phyloP scores from a whole-genome alignment of 2,113 vertebrate species.

The Gambusia affinis region DNA sequence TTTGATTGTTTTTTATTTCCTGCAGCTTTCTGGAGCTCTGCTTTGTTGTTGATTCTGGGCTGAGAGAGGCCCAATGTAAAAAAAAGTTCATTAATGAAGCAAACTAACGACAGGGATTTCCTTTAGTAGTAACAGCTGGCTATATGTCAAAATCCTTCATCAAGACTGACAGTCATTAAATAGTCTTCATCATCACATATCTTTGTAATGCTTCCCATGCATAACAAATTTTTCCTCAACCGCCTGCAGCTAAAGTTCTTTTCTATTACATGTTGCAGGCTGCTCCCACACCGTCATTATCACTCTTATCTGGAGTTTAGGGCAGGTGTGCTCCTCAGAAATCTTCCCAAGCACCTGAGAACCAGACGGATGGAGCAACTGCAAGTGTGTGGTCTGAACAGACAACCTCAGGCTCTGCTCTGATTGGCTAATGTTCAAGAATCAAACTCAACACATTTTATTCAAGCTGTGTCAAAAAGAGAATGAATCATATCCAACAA shows the following conservation, averaged over 20 bases:
- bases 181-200: not conserved
- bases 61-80: too few species aligned
- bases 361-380: not conserved
- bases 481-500: too few species aligned
- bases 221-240: not conserved
- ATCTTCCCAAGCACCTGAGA: not conserved
- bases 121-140: not conserved
- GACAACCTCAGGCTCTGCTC: not conserved
- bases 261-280: not conserved
- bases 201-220: not conserved
- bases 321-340: not conserved
- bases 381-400: not conserved
- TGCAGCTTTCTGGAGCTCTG: too few species aligned
- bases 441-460: not conserved
- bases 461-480: not conserved
- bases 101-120: not conserved
- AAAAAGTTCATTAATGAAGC: not conserved
- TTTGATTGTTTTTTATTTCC: too few species aligned
- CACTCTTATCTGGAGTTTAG: not conserved
- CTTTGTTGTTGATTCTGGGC: too few species aligned
- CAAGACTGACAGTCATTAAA: not conserved
- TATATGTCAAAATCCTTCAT: not conserved
- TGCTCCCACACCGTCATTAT: not conserved
- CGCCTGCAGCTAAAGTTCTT: not conserved
- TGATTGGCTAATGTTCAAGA: not conserved